phyloP scores from a whole-genome alignment of 2,113 vertebrate species.

The Eidolon helvum region DNA sequence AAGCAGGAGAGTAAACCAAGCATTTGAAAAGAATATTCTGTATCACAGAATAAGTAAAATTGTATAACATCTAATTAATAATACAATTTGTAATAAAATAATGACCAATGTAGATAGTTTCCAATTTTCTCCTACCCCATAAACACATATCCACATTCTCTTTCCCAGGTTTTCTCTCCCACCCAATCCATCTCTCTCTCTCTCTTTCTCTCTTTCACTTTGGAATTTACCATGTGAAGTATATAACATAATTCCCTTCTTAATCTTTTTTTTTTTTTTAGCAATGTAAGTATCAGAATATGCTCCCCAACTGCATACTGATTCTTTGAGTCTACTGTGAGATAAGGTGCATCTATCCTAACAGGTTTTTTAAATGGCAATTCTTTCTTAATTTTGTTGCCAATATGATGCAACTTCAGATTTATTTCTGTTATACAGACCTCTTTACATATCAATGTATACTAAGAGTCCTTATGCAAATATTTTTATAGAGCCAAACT shows the following conservation, averaged over 20 bases:
- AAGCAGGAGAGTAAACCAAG: not conserved
- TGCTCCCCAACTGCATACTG: not conserved
- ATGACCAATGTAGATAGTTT: not conserved
- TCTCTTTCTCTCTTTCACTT: not conserved
- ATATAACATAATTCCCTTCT: not conserved
- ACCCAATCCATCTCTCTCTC: too few relatives aligned
- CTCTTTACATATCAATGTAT: not conserved
- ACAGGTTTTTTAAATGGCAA: not conserved
- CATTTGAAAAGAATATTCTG: slow-evolving; percentile 1
- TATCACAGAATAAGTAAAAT: not conserved
- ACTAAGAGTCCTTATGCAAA: not conserved
- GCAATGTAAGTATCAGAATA: not conserved
- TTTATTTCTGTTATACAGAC: not conserved
- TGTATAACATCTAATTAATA: not conserved
- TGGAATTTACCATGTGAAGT: not conserved
- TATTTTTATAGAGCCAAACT: not conserved
- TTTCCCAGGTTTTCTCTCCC: not conserved
- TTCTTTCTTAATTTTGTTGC: not conserved
- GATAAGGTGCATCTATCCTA: not conserved
- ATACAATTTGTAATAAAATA: not conserved
- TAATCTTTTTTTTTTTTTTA: not conserved
- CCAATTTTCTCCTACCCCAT: not conserved
- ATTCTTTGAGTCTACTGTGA: not conserved
- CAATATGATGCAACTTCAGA: not conserved
- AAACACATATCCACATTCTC: not conserved